Base-by-base conservation (phyloP, 2,888 invertebrate species). In the Marronus borbonicus region DNA sequence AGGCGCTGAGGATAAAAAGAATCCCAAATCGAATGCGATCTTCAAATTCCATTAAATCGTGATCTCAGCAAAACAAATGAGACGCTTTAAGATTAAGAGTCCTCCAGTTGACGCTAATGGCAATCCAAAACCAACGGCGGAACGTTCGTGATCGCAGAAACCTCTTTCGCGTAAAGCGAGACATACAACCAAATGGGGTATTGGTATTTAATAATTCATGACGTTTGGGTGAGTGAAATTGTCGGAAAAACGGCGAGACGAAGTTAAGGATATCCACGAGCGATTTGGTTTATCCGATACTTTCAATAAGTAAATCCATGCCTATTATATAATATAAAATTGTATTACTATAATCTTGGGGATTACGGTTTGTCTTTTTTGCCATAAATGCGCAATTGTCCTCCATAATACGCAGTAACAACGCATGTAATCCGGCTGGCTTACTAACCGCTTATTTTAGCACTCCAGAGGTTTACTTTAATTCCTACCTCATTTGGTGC, bases 171-270 rank as follows among this genome's bases (percentile, higher is more conserved):
- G 17, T 70, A n/a, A 31, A 52, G 31, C 55, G 55, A 31, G 55
- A 55, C 55, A 55, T 8, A 55, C 70, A 52, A 70, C 36, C 36
- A 52, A 69, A 28, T 55, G 52, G 17, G 31, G 31, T 28, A 70
- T 70, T 1, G 36, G 17, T 70, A 52, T 55, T 70, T 70, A 70
- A 70, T 70, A 70, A 70, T 70, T 70, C 70, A 70, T 70, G 55
- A 70, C 28, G 52, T 52, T 52, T 28, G 24, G 52, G n/a, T 28
- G 55, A 36, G 55, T 52, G 31, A 68, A 70, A 70, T 20, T 17
- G 36, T 55, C 28, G 31, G 36, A 55, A 52, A 55, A 36, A 52
- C 55, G 55, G 10, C 28, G 7, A 70, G 31, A 31, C 8, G 70
- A 70, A 70, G 31, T n/a, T 55, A 12, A 44, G 70, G 36, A 70